Evolutionary conservation across 2,888 invertebrate genomes (phyloP), one percentile per base, ranked within the genome.

Genomic region (Diaperis boleti): DNA sequence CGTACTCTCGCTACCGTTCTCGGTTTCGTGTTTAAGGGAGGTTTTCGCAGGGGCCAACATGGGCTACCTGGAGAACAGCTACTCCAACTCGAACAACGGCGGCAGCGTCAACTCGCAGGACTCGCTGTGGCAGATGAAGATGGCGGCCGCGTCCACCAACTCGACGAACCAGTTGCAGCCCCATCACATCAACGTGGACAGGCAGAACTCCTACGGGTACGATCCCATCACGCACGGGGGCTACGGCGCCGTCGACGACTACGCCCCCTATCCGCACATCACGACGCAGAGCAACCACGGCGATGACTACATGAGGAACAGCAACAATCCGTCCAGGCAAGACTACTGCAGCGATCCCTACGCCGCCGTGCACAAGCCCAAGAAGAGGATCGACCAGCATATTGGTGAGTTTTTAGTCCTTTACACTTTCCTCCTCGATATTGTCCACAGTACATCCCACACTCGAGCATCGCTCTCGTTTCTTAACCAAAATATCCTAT

Each of bases 71-170:
- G 95, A 95, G 80, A 94, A 94, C 82, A 94, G 93, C 81, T 95
- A 95, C 82, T 92, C 94, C 62, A 95, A 95, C 81, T 95, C 94
- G 63, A 95, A 95, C 84, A 94, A 95, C 81, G 95, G 95, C n/a
- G 95, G 95, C 70, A 95, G 95, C 74, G 95, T 95, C 60, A 95
- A 96, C 83, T 95, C 95, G 2, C 95, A 95, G 82, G 95, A 95
- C 81, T 95, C 95, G 31, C 83, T 96, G 75, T 95, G 96, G 95
- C 95, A 95, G 83, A 91, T 95, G 87, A 95, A 95, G 83, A 92
- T 92, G 87, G 92, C 91, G 0, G 92, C 91, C n/a, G 87, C 86
- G 1, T 85, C 87, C 7, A 89, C 88, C 74, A 87, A 87, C 70
- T 88, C 88, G 52, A 88, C 87, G 54, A 88, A 87, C 76, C 82